Evolutionary conservation across 2,797 vertebrate genomes (phyloP).

Genomic region (Anas bahamensis): DNA sequence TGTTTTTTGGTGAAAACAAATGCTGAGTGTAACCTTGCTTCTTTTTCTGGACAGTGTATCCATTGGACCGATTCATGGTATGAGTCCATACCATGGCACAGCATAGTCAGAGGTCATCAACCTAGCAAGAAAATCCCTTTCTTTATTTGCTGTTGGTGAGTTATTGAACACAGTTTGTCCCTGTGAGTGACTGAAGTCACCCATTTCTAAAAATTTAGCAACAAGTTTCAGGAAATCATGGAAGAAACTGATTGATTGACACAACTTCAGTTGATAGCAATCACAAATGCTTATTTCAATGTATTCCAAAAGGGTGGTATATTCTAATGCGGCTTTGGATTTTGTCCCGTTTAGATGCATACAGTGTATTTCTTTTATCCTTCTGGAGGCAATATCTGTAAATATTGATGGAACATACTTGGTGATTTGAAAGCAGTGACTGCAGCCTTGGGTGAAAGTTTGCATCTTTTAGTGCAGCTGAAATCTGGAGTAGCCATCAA

Average conservation of each 20-base stretch:
- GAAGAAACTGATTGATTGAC: background rate
- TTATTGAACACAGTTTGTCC: background rate
- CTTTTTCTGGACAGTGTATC: background rate
- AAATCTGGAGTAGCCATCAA: constrained; percentile 1
- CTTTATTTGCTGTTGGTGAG: background rate
- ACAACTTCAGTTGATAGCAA: background rate
- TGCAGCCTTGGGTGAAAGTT: constrained; percentile 21
- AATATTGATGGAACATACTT: background rate
- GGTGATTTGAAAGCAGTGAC: constrained; percentile 8
- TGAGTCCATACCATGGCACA: background rate
- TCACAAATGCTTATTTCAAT: background rate
- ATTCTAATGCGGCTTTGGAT: background rate
- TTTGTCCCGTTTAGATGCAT: background rate
- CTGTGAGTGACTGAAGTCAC: background rate
- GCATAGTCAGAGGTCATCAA: background rate
- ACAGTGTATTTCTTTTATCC: background rate
- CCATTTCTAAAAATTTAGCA: background rate
- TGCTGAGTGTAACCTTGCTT: background rate
- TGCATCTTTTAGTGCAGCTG: background rate
- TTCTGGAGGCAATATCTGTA: background rate
- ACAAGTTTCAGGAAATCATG: background rate
- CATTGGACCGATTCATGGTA: background rate
- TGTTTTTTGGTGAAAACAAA: background rate
- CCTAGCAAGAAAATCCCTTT: background rate
- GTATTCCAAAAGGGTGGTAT: background rate